These are phyloP conservation scores for Athripsodes cinereus DNA, from an alignment of 2,888 invertebrate genomes.

Conservation along the genomic window DNA sequence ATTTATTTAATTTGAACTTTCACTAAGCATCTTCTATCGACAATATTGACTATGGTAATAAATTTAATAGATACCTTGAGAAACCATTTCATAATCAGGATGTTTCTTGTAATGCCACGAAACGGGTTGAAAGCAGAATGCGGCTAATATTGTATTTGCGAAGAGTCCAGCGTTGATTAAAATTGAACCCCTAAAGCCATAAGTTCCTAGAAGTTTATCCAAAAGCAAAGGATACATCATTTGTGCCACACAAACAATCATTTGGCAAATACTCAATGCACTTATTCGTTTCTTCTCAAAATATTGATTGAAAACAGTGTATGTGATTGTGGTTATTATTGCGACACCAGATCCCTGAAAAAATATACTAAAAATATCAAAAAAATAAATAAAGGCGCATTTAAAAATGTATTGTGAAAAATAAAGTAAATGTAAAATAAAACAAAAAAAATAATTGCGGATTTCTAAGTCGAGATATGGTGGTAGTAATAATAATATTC, in stretches of 20 bases:
- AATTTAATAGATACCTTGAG: too few species aligned
- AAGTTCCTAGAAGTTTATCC: constrained; percentile 44
- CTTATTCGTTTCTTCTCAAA: constrained; percentile 54
- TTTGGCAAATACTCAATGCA: constrained; percentile 58
- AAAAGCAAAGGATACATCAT: constrained; percentile 55
- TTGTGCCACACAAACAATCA: constrained; percentile 49
- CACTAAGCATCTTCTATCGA: too few species aligned
- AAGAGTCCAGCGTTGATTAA: constrained; percentile 54
- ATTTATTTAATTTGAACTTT: too few species aligned
- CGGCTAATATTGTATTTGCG: constrained; percentile 53
- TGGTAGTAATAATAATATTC: too few species aligned
- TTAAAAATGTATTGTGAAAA: background rate
- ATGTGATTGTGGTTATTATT: constrained; percentile 56
- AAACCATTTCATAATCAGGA: background rate
- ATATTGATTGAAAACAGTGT: constrained; percentile 57
- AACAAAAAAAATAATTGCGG: too few species aligned
- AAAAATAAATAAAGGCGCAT: background rate
- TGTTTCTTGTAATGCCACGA: constrained; percentile 15
- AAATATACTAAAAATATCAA: too few species aligned
- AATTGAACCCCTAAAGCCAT: constrained; percentile 59
- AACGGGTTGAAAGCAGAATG: constrained; percentile 34
- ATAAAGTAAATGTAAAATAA: too few species aligned
- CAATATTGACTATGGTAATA: too few species aligned
- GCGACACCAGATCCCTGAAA: constrained; percentile 53
- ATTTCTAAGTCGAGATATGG: too few species aligned